Conservation (phyloP, 1,140 invertebrate species). For the Caenorhabditis remanei region DNA sequence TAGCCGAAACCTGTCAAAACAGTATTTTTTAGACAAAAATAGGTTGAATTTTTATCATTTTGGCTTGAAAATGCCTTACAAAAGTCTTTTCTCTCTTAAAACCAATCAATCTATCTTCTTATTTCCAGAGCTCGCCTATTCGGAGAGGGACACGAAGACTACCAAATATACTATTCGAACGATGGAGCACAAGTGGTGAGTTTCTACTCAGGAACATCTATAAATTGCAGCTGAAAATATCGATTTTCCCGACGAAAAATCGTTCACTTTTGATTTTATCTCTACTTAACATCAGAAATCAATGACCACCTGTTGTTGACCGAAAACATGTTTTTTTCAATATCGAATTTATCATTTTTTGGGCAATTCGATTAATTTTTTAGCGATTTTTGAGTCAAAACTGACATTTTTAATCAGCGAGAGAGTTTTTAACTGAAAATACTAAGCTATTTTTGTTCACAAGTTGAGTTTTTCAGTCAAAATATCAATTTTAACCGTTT, state of each 20-base stretch:
- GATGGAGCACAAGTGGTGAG: conserved; percentile 41
- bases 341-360: neutral
- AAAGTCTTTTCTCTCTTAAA: neutral
- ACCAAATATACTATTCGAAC: conserved; percentile 21
- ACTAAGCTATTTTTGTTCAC: too few relatives aligned
- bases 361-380: neutral
- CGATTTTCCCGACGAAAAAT: neutral
- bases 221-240: neutral
- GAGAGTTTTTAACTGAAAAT: too few relatives aligned
- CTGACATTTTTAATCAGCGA: too few relatives aligned
- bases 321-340: neutral
- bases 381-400: too few relatives aligned
- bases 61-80: neutral
- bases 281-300: neutral
- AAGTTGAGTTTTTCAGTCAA: too few relatives aligned
- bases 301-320: neutral
- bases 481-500: too few relatives aligned
- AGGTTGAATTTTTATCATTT: too few relatives aligned
- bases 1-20: too few relatives aligned
- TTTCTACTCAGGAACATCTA: neutral
- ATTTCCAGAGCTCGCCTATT: conserved; percentile 51
- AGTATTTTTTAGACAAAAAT: too few relatives aligned
- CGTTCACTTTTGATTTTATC: too few relatives aligned
- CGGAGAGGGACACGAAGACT: conserved; percentile 44
- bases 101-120: neutral